These are phyloP conservation scores for Drosophila bocki DNA, from an alignment of 1,140 invertebrate species.

Conservation along the genomic window DNA sequence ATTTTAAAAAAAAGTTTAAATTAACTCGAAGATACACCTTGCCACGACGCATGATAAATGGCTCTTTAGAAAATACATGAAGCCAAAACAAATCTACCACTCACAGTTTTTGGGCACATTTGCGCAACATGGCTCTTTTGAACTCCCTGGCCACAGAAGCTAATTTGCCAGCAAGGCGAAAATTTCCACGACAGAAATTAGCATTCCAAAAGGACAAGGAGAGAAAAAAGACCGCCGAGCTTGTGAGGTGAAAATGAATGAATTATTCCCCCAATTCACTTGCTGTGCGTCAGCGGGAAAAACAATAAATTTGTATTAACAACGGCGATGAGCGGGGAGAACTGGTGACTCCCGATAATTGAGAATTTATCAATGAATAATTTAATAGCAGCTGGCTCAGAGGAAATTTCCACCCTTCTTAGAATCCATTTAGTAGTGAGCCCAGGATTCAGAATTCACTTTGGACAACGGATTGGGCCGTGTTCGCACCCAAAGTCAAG, in stretches of 20 bases:
- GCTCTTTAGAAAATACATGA: constrained; percentile 10
- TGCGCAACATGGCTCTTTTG: constrained; percentile 9
- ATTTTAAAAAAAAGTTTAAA: no score
- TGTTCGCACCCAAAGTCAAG: constrained; percentile 34
- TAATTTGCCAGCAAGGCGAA: constrained; percentile 53
- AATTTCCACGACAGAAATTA: constrained; percentile 51
- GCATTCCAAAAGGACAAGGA: constrained; percentile 23
- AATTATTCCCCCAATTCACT: constrained; percentile 38
- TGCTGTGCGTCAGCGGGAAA: constrained; percentile 27
- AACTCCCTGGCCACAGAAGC: constrained; percentile 6
- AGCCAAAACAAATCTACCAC: constrained; percentile 47
- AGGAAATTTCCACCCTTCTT: neutral
- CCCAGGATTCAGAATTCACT: constrained; percentile 53
- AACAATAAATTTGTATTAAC: constrained; percentile 50
- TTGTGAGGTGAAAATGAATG: constrained; percentile 25
- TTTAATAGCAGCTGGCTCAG: constrained; percentile 10
- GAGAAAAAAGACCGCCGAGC: neutral
- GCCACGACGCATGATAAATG: neutral
- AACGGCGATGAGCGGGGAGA: neutral
- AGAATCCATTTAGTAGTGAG: constrained; percentile 1
- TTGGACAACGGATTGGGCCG: constrained; percentile 20
- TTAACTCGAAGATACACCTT: neutral
- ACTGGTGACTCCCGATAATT: constrained; percentile 36
- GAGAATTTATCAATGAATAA: constrained; percentile 51
- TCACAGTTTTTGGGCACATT: constrained; percentile 45